A percentile compares a stretch with the other conserved stretches of the same genome.
phyloP scores from a whole-genome alignment of 2,113 vertebrate genomes.

The Nematolebias whitei region DNA sequence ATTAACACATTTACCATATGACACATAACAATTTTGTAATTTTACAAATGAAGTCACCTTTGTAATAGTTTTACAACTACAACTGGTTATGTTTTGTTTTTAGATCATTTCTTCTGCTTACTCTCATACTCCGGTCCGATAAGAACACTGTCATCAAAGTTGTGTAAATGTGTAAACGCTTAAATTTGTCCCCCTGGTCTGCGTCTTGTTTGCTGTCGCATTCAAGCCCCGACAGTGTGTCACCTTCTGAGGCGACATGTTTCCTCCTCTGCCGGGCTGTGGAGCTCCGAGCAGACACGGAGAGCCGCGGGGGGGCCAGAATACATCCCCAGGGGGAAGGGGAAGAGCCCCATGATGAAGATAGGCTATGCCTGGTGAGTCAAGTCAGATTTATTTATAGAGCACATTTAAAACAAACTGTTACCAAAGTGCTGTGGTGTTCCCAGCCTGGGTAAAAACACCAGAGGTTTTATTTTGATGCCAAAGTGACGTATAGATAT shows the following conservation, averaged over 20 bases:
- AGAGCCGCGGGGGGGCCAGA: slow-evolving; percentile 69
- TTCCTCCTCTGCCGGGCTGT: slow-evolving; percentile 51
- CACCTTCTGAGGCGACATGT: slow-evolving; percentile 26
- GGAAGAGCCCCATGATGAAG: slow-evolving; percentile 88
- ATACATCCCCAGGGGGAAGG: slow-evolving; percentile 86
- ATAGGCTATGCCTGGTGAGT: slow-evolving; percentile 92
- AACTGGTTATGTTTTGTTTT: background rate
- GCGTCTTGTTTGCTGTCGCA: background rate
- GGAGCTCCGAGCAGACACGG: slow-evolving; percentile 38
- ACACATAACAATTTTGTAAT: no score
- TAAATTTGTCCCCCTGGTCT: slow-evolving; percentile 41
- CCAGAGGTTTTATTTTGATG: no score
- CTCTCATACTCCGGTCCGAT: background rate
- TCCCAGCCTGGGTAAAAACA: no score
- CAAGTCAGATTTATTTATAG: no score
- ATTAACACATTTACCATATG: background rate
- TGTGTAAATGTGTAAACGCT: background rate
- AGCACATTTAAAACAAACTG: no score
- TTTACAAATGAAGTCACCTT: no score
- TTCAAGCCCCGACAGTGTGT: background rate
- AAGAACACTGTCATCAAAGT: background rate
- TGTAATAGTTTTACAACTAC: no score
- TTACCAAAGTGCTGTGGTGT: no score
- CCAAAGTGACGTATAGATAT: no score
- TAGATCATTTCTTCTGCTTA: background rate